A percentile compares a stretch with the other conserved stretches of the same genome.
These are phyloP conservation scores for Betta splendens DNA, from an alignment of 2,797 vertebrate genomes.

Conservation along the genomic window DNA sequence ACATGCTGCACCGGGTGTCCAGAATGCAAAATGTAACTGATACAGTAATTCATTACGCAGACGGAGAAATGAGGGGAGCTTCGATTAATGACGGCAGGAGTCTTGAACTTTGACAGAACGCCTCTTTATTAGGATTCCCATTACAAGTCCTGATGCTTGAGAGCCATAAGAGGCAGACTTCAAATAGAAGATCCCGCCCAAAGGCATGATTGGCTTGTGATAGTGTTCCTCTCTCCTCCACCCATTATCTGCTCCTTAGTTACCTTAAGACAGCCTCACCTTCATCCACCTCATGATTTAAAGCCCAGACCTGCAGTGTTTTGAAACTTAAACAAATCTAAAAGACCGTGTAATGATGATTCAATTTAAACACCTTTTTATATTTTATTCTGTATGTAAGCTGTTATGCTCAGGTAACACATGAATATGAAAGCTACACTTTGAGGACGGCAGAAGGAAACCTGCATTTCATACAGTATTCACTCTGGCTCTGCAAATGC, in stretches of 20 bases:
- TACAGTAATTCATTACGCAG: slow-evolving; percentile 35
- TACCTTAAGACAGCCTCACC: background rate
- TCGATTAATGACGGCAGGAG: slow-evolving; percentile 46
- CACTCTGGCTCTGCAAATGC: slow-evolving; percentile 1
- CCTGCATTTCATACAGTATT: slow-evolving; percentile 12
- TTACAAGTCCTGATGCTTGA: slow-evolving; percentile 50
- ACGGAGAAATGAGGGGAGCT: slow-evolving; percentile 35
- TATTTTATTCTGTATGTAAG: slow-evolving; percentile 9
- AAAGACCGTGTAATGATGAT: background rate
- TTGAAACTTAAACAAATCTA: slow-evolving; percentile 14
- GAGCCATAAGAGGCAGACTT: slow-evolving; percentile 54
- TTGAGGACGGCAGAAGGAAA: background rate
- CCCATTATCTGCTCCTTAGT: slow-evolving; percentile 23
- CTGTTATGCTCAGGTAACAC: background rate
- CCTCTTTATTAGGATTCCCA: slow-evolving; percentile 61
- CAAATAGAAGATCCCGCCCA: slow-evolving; percentile 58
- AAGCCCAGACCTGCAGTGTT: background rate
- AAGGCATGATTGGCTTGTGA: slow-evolving; percentile 47
- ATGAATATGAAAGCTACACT: background rate
- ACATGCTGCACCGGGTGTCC: slow-evolving; percentile 3
- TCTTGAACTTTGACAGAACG: slow-evolving; percentile 63
- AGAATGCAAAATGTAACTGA: slow-evolving; percentile 30
- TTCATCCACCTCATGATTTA: slow-evolving; percentile 5
- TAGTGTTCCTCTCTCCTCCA: slow-evolving; percentile 40
- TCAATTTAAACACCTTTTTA: slow-evolving; percentile 1